Evolutionary conservation across 2,888 invertebrate species (phyloP).

Genomic region (Trissoscelio sp.): DNA sequence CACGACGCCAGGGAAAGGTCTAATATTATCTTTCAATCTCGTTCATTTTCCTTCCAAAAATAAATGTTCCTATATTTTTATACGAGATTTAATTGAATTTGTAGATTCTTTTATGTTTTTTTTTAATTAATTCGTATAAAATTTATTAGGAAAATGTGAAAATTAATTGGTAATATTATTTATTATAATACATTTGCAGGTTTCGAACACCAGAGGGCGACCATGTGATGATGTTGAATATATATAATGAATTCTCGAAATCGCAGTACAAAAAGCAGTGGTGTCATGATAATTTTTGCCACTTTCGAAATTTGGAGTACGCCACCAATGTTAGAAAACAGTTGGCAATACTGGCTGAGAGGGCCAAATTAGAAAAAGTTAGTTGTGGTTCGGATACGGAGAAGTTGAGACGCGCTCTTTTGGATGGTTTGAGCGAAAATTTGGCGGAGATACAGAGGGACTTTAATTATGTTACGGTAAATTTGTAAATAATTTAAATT

Average conservation of each 20-base stretch:
- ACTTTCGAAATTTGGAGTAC: slow-evolving; percentile 91
- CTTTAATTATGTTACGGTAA: slow-evolving; percentile 88
- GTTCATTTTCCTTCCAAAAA: background rate
- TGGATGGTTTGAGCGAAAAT: slow-evolving; percentile 93
- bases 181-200: slow-evolving; percentile 86
- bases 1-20: slow-evolving; percentile 87
- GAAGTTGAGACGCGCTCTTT: slow-evolving; percentile 88
- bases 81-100: no score
- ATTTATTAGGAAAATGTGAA: no score
- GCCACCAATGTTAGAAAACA: slow-evolving; percentile 93
- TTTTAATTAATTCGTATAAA: no score
- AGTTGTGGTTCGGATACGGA: slow-evolving; percentile 80
- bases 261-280: slow-evolving; percentile 90
- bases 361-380: slow-evolving; percentile 80
- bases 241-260: slow-evolving; percentile 91
- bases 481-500: slow-evolving; percentile 8
- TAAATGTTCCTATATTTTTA: background rate
- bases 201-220: slow-evolving; percentile 95
- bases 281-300: slow-evolving; percentile 95
- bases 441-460: slow-evolving; percentile 92
- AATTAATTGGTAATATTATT: no score
- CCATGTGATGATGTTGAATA: slow-evolving; percentile 95
- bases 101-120: no score
- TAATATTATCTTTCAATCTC: slow-evolving; percentile 21
- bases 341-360: slow-evolving; percentile 84